These are phyloP conservation scores for Dolichopus griseipennis DNA, from an alignment of 2,888 invertebrate species.

Conservation along the genomic window DNA sequence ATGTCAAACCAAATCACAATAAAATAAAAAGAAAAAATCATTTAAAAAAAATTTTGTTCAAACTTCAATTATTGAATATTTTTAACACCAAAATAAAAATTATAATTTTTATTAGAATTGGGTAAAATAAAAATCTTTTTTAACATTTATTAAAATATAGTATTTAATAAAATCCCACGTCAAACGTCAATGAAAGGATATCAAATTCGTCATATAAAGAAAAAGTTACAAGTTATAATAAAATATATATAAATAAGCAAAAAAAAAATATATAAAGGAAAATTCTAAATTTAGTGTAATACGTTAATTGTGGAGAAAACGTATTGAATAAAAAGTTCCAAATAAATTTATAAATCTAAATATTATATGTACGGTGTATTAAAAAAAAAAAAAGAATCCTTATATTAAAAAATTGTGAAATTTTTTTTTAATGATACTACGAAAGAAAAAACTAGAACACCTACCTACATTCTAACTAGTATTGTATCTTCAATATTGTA, in stretches of 20 bases:
- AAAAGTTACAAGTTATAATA: not conserved
- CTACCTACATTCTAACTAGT: not conserved
- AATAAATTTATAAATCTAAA: not conserved
- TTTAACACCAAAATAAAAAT: not conserved
- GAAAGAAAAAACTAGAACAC: not conserved
- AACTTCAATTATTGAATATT: not conserved
- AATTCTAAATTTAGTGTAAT: constrained; percentile 6
- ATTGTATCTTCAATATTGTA: not conserved
- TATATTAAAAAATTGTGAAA: not conserved
- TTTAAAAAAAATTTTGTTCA: not conserved
- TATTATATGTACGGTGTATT: not conserved
- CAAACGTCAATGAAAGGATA: not conserved
- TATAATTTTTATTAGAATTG: not conserved
- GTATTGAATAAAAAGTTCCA: not conserved
- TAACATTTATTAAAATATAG: not conserved
- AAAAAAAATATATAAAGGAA: not conserved
- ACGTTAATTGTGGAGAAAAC: not conserved
- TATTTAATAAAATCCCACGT: not conserved
- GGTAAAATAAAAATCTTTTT: not conserved
- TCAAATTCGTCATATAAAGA: not conserved
- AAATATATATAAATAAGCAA: not conserved
- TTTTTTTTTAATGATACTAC: not conserved
- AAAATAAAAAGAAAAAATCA: not conserved
- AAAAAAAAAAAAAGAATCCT: not conserved
- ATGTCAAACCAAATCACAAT: not conserved